Evolutionary conservation across 2,888 invertebrate genomes (phyloP).

Genomic region (Agrochola litura): DNA sequence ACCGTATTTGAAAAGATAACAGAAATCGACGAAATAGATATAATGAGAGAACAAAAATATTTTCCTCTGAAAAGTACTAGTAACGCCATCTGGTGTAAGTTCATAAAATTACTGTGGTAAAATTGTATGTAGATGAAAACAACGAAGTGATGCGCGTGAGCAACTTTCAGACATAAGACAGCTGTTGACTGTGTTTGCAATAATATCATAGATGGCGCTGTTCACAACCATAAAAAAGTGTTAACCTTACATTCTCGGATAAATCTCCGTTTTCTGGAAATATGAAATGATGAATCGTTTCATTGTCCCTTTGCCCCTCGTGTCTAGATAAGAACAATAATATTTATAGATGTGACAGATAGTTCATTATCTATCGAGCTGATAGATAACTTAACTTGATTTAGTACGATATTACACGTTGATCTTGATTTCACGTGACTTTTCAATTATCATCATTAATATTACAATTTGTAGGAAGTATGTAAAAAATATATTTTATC

Average conservation of each 20-base stretch:
- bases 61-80: slow-evolving; percentile 4
- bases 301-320: slow-evolving; percentile 1
- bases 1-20: background rate
- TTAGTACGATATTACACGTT: slow-evolving; percentile 22
- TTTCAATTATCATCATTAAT: slow-evolving; percentile 40
- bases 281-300: slow-evolving; percentile 31
- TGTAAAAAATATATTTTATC: slow-evolving; percentile 14
- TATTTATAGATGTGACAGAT: slow-evolving; percentile 34
- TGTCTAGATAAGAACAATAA: slow-evolving; percentile 30
- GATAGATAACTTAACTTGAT: slow-evolving; percentile 22
- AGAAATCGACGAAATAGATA: background rate
- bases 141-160: slow-evolving; percentile 48
- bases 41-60: background rate
- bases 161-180: slow-evolving; percentile 11
- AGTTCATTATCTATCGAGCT: slow-evolving; percentile 14
- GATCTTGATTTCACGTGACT: slow-evolving; percentile 57
- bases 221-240: background rate
- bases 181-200: background rate
- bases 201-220: slow-evolving; percentile 60
- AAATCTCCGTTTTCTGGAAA: slow-evolving; percentile 10
- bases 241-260: background rate
- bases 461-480: slow-evolving; percentile 35
- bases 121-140: background rate
- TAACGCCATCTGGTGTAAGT: slow-evolving; percentile 65
- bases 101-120: slow-evolving; percentile 32